A percentile compares a stretch with the other conserved stretches of the same genome.
Conservation (phyloP, 2,797 vertebrate genomes). For the Coendou prehensilis region DNA sequence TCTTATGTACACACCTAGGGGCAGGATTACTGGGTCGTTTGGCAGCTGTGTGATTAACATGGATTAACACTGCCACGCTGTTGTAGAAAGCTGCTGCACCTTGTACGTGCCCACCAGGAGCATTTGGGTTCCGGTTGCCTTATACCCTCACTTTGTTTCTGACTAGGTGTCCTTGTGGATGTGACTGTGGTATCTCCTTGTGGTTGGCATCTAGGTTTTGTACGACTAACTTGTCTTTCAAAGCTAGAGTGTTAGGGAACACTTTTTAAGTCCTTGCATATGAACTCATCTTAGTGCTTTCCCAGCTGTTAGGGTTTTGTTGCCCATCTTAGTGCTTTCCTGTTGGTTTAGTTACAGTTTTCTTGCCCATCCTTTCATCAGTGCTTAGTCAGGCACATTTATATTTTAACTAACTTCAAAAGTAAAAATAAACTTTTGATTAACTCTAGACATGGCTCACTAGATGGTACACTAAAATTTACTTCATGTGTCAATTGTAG, state of each 20-base stretch:
- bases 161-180: not conserved
- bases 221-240: conserved; percentile 48
- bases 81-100: conserved; percentile 7
- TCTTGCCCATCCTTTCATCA: not conserved
- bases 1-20: not conserved
- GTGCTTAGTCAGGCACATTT: conserved; percentile 19
- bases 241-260: conserved; percentile 31
- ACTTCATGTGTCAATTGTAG: conserved; percentile 49
- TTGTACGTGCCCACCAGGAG: not conserved
- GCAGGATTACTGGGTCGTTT: not conserved
- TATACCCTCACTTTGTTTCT: not conserved
- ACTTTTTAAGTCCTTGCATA: conserved; percentile 35
- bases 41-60: not conserved
- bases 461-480: conserved; percentile 55
- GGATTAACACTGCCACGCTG: conserved; percentile 9
- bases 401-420: conserved; percentile 57
- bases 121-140: not conserved
- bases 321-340: not conserved
- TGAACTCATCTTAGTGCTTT: conserved; percentile 58
- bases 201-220: conserved; percentile 38
- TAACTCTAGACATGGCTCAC: conserved; percentile 42
- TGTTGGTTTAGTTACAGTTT: conserved; percentile 47
- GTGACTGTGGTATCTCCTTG: not conserved
- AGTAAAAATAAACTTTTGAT: conserved; percentile 51
- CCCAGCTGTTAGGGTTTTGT: conserved; percentile 41